Percentiles rank a stretch among this genome's conserved stretches.
Conservation (phyloP, 2,113 vertebrate genomes). For the Mesembrinibis cayennensis region DNA sequence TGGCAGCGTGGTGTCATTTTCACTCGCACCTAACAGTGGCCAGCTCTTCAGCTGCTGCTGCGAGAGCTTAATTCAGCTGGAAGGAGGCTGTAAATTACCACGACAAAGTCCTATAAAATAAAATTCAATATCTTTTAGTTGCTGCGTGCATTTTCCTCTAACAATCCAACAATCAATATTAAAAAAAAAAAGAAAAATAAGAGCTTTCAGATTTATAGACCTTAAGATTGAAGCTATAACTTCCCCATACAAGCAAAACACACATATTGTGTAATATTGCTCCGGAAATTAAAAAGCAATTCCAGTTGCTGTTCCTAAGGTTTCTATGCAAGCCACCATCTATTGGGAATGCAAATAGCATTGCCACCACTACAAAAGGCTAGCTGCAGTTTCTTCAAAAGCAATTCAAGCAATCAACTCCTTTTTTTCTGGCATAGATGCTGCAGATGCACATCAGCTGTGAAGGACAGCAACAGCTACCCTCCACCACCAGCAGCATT, state of each 20-base stretch:
- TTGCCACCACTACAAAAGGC: neutral
- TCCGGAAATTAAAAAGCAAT: neutral
- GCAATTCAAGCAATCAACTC: neutral
- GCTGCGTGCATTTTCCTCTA: neutral
- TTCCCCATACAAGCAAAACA: neutral
- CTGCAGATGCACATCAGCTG: neutral
- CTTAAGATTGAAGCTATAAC: neutral
- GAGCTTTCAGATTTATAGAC: neutral
- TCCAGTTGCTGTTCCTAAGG: neutral
- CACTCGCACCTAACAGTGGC: neutral
- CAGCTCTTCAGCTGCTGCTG: neutral
- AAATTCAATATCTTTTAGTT: neutral
- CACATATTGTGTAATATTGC: neutral
- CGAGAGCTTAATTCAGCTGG: neutral
- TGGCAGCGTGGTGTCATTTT: neutral
- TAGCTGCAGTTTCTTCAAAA: neutral
- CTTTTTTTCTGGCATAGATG: neutral
- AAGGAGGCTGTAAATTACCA: neutral
- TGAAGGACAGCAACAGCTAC: constrained; percentile 6
- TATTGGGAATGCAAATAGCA: neutral
- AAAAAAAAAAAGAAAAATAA: neutral
- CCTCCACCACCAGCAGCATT: neutral
- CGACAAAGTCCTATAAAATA: neutral
- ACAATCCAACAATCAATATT: neutral
- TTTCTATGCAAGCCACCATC: neutral